phyloP scores from a whole-genome alignment of 2,797 vertebrate species.

The Hyperoplus lanceolatus region DNA sequence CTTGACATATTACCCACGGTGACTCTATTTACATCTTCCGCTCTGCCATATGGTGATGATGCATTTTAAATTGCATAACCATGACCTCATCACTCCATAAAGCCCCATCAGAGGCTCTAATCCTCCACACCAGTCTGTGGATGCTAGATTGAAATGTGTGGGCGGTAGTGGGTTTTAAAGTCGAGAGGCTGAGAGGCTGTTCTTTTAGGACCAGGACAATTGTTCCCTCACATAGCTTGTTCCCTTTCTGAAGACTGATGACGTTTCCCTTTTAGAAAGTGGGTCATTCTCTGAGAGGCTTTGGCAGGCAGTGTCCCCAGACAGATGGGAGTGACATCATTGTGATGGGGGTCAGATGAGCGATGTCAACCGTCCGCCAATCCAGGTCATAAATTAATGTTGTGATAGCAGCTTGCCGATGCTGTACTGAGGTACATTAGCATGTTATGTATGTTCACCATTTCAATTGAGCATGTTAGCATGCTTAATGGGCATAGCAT shows the following conservation, averaged over 20 bases:
- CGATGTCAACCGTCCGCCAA: conserved; percentile 11
- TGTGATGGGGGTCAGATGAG: conserved; percentile 31
- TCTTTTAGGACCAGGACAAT: conserved; percentile 10
- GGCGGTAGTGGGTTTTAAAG: conserved; percentile 13
- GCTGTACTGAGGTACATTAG: neutral
- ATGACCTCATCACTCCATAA: conserved; percentile 29
- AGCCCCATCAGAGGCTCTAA: conserved; percentile 53
- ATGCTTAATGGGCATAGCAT: neutral
- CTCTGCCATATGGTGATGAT: conserved; percentile 53
- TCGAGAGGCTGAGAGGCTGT: neutral
- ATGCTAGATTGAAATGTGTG: conserved; percentile 48
- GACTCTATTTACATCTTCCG: conserved; percentile 9
- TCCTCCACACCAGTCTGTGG: conserved; percentile 23
- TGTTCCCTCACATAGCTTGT: conserved; percentile 2
- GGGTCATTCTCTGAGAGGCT: conserved; percentile 71
- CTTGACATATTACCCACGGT: neutral
- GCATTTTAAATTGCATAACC: conserved; percentile 70
- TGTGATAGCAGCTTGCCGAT: neutral
- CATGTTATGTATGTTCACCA: neutral
- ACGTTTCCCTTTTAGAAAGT: conserved; percentile 64
- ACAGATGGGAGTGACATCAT: conserved; percentile 64
- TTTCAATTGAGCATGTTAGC: neutral
- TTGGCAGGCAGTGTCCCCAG: conserved; percentile 55
- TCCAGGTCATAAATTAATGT: conserved; percentile 5
- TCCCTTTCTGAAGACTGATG: conserved; percentile 33